Percentiles rank a stretch among this genome's conserved stretches.
phyloP scores from a whole-genome alignment of 2,888 invertebrate genomes.

The Agrochola litura region DNA sequence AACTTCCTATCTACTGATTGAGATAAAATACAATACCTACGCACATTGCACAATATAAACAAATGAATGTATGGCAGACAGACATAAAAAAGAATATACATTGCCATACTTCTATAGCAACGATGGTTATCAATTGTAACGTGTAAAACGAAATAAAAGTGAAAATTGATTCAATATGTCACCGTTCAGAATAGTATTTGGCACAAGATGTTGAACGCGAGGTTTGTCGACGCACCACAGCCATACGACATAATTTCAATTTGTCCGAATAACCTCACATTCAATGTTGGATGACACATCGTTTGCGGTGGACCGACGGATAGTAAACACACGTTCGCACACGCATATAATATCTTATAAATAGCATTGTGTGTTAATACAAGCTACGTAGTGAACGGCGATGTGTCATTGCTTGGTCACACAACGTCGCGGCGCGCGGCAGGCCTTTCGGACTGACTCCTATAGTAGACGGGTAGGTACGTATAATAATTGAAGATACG shows the following conservation, averaged over 20 bases:
- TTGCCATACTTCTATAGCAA: slow-evolving; percentile 16
- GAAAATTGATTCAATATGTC: slow-evolving; percentile 66
- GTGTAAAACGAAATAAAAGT: slow-evolving; percentile 65
- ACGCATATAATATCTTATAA: slow-evolving; percentile 84
- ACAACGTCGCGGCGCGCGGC: slow-evolving; percentile 72
- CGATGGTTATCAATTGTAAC: slow-evolving; percentile 38
- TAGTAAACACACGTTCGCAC: slow-evolving; percentile 88
- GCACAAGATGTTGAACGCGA: slow-evolving; percentile 68
- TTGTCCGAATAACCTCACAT: slow-evolving; percentile 84
- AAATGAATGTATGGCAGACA: slow-evolving; percentile 15
- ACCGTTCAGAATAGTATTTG: slow-evolving; percentile 73
- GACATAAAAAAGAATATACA: slow-evolving; percentile 19
- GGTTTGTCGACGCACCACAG: slow-evolving; percentile 60
- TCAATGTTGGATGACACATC: slow-evolving; percentile 88
- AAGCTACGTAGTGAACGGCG: slow-evolving; percentile 83
- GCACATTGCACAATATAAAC: slow-evolving; percentile 28
- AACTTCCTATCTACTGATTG: slow-evolving; percentile 13
- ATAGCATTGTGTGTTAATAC: slow-evolving; percentile 87
- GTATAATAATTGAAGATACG: slow-evolving; percentile 77
- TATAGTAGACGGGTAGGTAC: slow-evolving; percentile 79
- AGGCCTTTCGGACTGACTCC: slow-evolving; percentile 73
- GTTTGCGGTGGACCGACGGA: slow-evolving; percentile 83
- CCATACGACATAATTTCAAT: slow-evolving; percentile 77
- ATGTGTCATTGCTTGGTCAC: slow-evolving; percentile 84
- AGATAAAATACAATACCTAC: slow-evolving; percentile 13